These are phyloP conservation scores for Ophiodon elongatus DNA, from an alignment of 2,113 vertebrate genomes.

Conservation along the genomic window DNA sequence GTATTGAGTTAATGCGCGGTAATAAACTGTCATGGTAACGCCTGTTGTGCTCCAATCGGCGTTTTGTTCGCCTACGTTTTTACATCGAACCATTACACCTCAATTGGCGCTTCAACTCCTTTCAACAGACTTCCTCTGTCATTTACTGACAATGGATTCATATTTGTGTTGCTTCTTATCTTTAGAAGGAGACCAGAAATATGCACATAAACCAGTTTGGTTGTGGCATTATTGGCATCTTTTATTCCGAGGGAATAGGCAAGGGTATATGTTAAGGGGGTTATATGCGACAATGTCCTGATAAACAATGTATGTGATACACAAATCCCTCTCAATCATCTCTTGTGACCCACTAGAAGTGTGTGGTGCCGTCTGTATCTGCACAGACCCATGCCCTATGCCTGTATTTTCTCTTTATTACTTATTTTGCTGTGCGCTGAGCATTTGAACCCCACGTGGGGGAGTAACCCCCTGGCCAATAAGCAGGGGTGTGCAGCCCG, in stretches of 20 bases:
- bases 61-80: background rate
- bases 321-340: background rate
- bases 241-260: too few species aligned
- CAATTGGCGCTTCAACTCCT: background rate
- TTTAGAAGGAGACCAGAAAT: background rate
- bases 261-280: too few species aligned
- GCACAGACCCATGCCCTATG: too few species aligned
- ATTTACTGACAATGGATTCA: background rate
- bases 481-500: too few species aligned
- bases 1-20: background rate
- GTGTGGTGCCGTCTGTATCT: background rate
- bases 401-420: too few species aligned
- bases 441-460: too few species aligned
- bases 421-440: too few species aligned
- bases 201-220: background rate
- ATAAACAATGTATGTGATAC: background rate
- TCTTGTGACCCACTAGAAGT: too few species aligned
- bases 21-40: background rate
- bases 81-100: background rate
- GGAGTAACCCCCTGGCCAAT: too few species aligned
- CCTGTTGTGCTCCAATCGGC: background rate
- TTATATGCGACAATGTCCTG: background rate
- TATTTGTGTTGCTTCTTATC: background rate
- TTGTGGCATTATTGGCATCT: background rate
- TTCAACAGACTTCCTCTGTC: background rate